Conservation (phyloP, 2,113 vertebrate genomes). For the Brienomyrus brachyistius region DNA sequence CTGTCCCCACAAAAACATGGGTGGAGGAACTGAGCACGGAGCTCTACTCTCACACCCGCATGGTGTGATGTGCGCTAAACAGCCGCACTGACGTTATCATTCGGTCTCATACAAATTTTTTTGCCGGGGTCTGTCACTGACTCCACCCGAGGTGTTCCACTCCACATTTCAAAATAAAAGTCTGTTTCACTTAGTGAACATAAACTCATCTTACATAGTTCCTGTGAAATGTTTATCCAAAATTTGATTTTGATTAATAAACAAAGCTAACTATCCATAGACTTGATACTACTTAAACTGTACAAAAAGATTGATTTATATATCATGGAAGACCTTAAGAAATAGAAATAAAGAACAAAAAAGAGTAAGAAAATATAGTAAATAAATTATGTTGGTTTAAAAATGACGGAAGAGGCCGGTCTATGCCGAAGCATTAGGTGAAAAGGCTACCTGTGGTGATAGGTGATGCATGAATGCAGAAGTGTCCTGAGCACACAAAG, state of each 20-base stretch:
- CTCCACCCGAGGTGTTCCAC: background rate
- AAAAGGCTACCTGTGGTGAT: background rate
- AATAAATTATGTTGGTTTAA: background rate
- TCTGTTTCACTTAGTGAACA: background rate
- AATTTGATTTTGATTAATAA: background rate
- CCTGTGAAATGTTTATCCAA: background rate
- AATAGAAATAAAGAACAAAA: background rate
- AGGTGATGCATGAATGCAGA: background rate
- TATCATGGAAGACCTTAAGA: background rate
- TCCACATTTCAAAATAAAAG: background rate
- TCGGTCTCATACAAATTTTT: background rate
- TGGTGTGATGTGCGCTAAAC: background rate
- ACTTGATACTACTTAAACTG: background rate
- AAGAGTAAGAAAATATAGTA: background rate
- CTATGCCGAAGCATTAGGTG: background rate
- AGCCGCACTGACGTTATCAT: background rate
- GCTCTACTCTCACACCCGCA: background rate
- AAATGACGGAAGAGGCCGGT: background rate
- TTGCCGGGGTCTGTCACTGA: background rate
- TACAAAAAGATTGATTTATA: background rate
- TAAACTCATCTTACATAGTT: background rate
- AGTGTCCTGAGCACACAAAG: background rate
- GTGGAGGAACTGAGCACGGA: background rate
- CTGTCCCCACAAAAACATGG: background rate
- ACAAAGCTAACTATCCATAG: background rate